Conservation (phyloP, 1,140 invertebrate species). For the Heliconius melpomene region DNA sequence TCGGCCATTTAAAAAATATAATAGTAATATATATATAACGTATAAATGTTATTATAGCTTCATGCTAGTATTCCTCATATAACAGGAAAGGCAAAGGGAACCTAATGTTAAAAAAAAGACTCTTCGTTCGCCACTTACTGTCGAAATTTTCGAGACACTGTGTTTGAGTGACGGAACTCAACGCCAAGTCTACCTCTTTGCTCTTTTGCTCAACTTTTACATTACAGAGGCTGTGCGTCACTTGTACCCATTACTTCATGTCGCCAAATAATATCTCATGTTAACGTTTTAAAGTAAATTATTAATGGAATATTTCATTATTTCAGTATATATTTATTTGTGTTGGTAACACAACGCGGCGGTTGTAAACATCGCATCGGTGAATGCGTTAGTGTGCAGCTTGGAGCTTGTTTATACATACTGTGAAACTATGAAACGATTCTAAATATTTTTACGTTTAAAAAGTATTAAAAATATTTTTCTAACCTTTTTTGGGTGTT, state of each 20-base stretch:
- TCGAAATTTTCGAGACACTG: background rate
- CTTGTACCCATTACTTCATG: no score
- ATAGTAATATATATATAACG: no score
- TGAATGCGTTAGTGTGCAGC: conserved; percentile 5
- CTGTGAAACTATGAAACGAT: background rate
- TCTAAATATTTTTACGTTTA: no score
- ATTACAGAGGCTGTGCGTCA: no score
- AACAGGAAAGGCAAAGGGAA: no score
- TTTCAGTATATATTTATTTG: background rate
- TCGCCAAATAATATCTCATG: no score
- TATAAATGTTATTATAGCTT: no score
- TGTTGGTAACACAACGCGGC: background rate
- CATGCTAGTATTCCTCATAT: no score
- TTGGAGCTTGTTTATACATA: background rate
- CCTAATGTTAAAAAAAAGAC: background rate
- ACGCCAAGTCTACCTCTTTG: no score
- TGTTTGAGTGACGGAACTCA: background rate
- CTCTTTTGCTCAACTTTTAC: no score
- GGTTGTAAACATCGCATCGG: background rate
- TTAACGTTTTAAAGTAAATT: background rate
- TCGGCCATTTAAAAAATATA: background rate
- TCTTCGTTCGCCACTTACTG: background rate
- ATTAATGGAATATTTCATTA: background rate
- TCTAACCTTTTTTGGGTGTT: background rate
- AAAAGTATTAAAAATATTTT: background rate